Conservation (phyloP, 2,888 invertebrate species). For the Monopis laevigella region DNA sequence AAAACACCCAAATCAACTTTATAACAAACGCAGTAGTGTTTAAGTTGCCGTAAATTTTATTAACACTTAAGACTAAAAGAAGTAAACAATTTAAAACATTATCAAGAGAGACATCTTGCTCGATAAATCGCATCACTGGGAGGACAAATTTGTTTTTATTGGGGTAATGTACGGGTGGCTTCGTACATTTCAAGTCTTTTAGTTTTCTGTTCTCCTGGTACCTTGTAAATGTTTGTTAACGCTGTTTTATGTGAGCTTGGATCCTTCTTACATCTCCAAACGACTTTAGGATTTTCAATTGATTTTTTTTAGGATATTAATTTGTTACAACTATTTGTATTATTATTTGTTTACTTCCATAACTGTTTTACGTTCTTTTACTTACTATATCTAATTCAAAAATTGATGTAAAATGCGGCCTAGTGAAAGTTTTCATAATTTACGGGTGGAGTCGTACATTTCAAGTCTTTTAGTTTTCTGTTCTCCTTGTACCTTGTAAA, state of each 20-base stretch:
- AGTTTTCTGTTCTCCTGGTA: constrained; percentile 7
- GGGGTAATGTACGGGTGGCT: constrained; percentile 54
- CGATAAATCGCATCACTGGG: constrained; percentile 52
- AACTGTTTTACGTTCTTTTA: no score
- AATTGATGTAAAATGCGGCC: no score
- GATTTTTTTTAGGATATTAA: no score
- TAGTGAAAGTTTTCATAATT: constrained; percentile 36
- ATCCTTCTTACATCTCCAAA: no score
- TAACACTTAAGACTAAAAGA: background rate
- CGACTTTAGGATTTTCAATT: no score
- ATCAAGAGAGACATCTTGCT: constrained; percentile 47
- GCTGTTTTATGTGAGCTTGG: no score
- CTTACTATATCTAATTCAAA: no score
- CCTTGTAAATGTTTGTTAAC: constrained; percentile 9
- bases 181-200: constrained; percentile 28
- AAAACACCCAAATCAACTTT: no score
- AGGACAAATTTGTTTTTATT: constrained; percentile 17
- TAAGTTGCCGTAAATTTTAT: background rate
- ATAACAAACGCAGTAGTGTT: background rate
- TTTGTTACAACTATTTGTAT: no score
- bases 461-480: constrained; percentile 19
- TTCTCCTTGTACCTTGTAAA: constrained; percentile 7
- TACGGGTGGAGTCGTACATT: constrained; percentile 51
- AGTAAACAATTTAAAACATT: constrained; percentile 1
- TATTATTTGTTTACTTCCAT: no score